Conservation (phyloP, 2,113 vertebrate species). For the Sturnira hondurensis region DNA sequence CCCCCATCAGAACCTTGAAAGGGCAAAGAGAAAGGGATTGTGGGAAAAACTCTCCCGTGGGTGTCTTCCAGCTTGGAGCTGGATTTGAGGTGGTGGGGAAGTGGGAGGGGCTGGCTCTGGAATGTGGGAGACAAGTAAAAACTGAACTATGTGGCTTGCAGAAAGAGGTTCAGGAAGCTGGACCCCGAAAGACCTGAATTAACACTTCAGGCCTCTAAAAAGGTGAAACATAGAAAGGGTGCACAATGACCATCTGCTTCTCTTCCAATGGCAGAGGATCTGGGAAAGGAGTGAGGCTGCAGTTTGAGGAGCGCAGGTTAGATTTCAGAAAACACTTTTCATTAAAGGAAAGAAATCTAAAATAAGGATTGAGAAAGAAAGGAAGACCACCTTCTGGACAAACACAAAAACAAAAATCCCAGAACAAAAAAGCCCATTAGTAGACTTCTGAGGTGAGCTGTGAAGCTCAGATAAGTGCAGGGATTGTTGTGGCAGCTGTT, state of each 20-base stretch:
- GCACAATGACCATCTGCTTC: not conserved
- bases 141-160: not conserved
- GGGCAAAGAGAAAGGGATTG: constrained; percentile 58
- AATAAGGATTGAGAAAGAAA: not conserved
- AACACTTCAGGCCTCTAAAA: not conserved
- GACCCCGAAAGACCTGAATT: not conserved
- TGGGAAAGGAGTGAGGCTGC: not conserved
- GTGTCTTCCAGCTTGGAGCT: constrained; percentile 49
- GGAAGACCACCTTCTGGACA: not conserved
- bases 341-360: not conserved
- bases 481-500: not conserved
- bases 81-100: constrained; percentile 61
- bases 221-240: not conserved
- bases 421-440: not conserved
- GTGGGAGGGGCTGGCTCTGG: constrained; percentile 35
- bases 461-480: not conserved
- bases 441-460: not conserved
- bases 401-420: not conserved
- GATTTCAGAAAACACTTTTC: not conserved
- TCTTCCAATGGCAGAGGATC: not conserved
- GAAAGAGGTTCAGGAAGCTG: not conserved
- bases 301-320: not conserved
- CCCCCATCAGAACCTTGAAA: constrained; percentile 53
- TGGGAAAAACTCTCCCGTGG: constrained; percentile 59
- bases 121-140: constrained; percentile 35